phyloP scores from a whole-genome alignment of 2,797 vertebrate species.

The Characodon lateralis region DNA sequence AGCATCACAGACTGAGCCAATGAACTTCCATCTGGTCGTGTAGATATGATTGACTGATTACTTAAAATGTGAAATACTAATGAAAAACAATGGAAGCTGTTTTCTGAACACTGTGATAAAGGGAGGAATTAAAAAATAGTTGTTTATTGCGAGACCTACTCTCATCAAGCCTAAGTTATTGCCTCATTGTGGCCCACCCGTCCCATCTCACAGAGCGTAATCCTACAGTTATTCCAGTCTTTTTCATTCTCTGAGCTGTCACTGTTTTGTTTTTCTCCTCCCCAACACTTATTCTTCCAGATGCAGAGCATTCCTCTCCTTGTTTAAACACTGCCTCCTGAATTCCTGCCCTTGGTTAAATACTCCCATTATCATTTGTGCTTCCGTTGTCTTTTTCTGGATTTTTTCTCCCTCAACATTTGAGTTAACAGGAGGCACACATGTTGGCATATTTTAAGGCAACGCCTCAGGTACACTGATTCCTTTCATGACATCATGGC shows the following conservation, averaged over 20 bases:
- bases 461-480: not conserved
- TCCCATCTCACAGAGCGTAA: conserved; percentile 38
- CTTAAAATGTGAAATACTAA: not conserved
- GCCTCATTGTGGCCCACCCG: conserved; percentile 32
- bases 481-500: not conserved
- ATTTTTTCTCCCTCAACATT: conserved; percentile 26
- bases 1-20: conserved; percentile 52
- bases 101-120: not conserved
- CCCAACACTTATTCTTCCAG: conserved; percentile 66
- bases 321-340: conserved; percentile 78
- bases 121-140: conserved; percentile 15
- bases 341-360: conserved; percentile 73
- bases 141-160: conserved; percentile 1
- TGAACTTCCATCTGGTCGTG: conserved; percentile 66
- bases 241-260: conserved; percentile 49
- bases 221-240: conserved; percentile 59
- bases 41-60: conserved; percentile 35
- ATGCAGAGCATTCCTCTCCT: conserved; percentile 78
- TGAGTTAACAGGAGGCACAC: too few relatives aligned
- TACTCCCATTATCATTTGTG: conserved; percentile 52
- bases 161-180: conserved; percentile 4
- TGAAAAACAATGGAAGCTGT: not conserved
- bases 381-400: conserved; percentile 6
- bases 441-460: not conserved
- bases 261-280: conserved; percentile 44